phyloP scores from a whole-genome alignment of 2,888 invertebrate species.

The Lasioglossum villosulum region DNA sequence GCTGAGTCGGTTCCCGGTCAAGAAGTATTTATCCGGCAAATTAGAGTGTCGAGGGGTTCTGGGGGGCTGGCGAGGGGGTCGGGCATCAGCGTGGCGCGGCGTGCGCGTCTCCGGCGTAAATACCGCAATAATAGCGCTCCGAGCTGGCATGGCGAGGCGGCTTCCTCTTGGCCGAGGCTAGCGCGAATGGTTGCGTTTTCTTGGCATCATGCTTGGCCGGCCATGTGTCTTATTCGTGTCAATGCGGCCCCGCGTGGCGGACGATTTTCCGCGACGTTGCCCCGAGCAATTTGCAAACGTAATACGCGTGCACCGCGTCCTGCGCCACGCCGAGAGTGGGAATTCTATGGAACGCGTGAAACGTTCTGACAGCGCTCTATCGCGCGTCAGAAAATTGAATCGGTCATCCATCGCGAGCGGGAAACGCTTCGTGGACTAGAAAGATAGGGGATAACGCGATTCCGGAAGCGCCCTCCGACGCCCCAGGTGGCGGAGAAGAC shows the following conservation, averaged over 20 bases:
- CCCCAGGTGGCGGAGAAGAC: not conserved
- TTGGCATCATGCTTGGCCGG: constrained; percentile 48
- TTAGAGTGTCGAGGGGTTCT: constrained; percentile 40
- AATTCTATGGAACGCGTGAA: constrained; percentile 31
- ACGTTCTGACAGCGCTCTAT: constrained; percentile 32
- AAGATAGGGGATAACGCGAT: constrained; percentile 8
- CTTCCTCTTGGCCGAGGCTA: not conserved
- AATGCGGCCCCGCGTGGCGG: constrained; percentile 46
- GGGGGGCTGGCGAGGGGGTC: constrained; percentile 17
- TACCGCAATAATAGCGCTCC: constrained; percentile 29
- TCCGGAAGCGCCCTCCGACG: not conserved
- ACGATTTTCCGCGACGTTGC: constrained; percentile 55
- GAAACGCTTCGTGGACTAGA: constrained; percentile 33
- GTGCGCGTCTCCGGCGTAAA: constrained; percentile 22
- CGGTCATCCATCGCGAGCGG: constrained; percentile 20
- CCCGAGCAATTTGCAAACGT: constrained; percentile 48
- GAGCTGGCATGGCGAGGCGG: not conserved
- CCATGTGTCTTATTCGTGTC: constrained; percentile 61
- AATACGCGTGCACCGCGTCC: constrained; percentile 20
- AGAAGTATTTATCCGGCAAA: constrained; percentile 61
- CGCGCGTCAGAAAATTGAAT: constrained; percentile 20
- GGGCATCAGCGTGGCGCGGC: not conserved
- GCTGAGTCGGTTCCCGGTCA: constrained; percentile 33
- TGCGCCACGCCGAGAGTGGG: not conserved
- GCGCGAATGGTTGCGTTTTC: constrained; percentile 45